These are phyloP conservation scores for Cryptomyrus ogoouensis DNA, from an alignment of 2,113 vertebrate genomes.

Conservation along the genomic window DNA sequence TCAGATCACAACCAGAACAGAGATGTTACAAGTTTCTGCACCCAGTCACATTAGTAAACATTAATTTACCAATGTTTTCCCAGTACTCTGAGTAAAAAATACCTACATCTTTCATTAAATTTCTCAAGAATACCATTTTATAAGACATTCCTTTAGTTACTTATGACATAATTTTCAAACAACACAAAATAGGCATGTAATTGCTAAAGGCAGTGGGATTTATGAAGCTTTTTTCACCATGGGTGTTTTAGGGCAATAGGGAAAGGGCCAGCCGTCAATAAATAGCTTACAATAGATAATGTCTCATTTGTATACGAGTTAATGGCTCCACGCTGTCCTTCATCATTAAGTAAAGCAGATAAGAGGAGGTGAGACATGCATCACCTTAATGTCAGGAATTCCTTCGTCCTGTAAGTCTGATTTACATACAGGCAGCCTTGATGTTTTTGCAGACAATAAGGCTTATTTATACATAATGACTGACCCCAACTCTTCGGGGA, in stretches of 20 bases:
- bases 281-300: background rate
- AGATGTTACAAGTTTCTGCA: background rate
- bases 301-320: background rate
- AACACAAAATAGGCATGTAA: background rate
- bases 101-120: background rate
- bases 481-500: background rate
- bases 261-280: background rate
- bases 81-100: background rate
- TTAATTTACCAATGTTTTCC: background rate
- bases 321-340: background rate
- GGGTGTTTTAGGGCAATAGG: background rate
- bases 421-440: constrained; percentile 13
- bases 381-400: background rate
- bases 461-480: background rate
- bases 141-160: background rate
- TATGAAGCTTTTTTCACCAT: background rate
- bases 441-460: background rate
- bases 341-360: background rate
- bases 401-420: background rate
- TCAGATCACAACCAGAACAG: background rate
- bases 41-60: background rate
- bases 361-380: background rate
- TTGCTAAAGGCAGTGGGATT: background rate
- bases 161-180: background rate
- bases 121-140: background rate